Conservation (phyloP, 2,888 invertebrate species). For the Acrocyrtus sp. region DNA sequence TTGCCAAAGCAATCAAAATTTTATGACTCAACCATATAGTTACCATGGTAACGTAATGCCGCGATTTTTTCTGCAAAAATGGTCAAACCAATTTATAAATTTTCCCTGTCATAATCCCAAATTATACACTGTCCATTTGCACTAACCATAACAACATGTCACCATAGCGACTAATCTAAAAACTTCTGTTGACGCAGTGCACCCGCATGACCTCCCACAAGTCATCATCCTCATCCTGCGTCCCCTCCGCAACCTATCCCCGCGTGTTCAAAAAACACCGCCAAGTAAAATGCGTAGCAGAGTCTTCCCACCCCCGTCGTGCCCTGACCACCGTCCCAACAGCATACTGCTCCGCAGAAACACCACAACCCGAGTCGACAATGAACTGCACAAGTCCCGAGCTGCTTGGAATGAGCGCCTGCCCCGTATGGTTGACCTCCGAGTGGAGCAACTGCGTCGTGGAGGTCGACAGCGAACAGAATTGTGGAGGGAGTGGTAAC, state of each 20-base stretch:
- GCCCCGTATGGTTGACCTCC: slow-evolving; percentile 65
- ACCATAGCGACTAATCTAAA: neutral
- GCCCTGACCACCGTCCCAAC: neutral
- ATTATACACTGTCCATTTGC: too few relatives aligned
- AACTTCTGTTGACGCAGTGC: neutral
- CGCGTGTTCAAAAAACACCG: slow-evolving; percentile 11
- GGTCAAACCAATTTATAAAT: too few relatives aligned
- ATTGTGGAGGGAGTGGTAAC: neutral
- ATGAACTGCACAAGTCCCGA: slow-evolving; percentile 18
- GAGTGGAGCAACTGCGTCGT: slow-evolving; percentile 23
- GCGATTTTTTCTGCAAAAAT: too few relatives aligned
- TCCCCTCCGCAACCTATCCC: slow-evolving; percentile 1
- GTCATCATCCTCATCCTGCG: slow-evolving; percentile 1
- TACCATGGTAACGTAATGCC: too few relatives aligned
- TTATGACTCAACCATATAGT: too few relatives aligned
- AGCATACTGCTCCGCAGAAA: neutral
- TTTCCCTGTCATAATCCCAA: too few relatives aligned
- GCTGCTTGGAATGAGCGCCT: slow-evolving; percentile 59
- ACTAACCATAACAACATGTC: too few relatives aligned
- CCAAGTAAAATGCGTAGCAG: slow-evolving; percentile 17
- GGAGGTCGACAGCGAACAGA: neutral
- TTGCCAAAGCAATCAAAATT: too few relatives aligned
- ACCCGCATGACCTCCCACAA: slow-evolving; percentile 9
- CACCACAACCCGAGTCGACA: slow-evolving; percentile 3
- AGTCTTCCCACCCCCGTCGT: neutral